These are phyloP conservation scores for Ophonus ardosiacus DNA, from an alignment of 2,888 invertebrate species.

Conservation along the genomic window DNA sequence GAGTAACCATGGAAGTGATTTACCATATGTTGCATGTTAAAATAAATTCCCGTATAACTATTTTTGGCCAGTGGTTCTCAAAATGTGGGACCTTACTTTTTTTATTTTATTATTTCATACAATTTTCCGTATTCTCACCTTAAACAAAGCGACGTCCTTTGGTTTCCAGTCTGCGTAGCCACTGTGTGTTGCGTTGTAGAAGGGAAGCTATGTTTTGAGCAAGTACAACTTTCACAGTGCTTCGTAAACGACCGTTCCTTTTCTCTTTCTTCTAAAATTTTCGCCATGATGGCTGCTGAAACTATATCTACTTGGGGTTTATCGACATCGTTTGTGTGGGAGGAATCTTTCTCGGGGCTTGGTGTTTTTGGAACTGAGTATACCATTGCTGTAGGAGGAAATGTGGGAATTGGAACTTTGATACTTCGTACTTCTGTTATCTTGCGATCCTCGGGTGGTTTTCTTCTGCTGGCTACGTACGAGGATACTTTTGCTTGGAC, in stretches of 20 bases:
- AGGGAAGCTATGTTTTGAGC: slow-evolving; percentile 77
- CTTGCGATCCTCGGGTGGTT: slow-evolving; percentile 75
- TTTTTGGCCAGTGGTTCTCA: too few relatives aligned
- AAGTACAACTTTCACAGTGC: slow-evolving; percentile 90
- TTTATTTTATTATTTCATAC: too few relatives aligned
- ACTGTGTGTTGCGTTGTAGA: slow-evolving; percentile 78
- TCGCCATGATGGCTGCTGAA: slow-evolving; percentile 94
- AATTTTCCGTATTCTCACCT: slow-evolving; percentile 76
- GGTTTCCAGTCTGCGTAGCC: slow-evolving; percentile 82
- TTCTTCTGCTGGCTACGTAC: slow-evolving; percentile 83
- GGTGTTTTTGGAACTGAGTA: slow-evolving; percentile 79
- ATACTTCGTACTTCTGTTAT: slow-evolving; percentile 80
- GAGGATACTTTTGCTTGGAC: slow-evolving; percentile 93
- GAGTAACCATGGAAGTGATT: too few relatives aligned
- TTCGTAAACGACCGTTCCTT: slow-evolving; percentile 87
- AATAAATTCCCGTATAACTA: too few relatives aligned
- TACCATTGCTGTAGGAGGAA: slow-evolving; percentile 92
- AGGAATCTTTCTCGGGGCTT: slow-evolving; percentile 72
- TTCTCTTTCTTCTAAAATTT: slow-evolving; percentile 92
- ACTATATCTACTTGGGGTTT: slow-evolving; percentile 85
- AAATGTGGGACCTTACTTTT: too few relatives aligned
- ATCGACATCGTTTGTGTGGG: slow-evolving; percentile 79
- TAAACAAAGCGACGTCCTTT: slow-evolving; percentile 78
- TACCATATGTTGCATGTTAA: too few relatives aligned
- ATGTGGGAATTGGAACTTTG: slow-evolving; percentile 87